Base-by-base conservation (phyloP, 1,140 invertebrate genomes). In the Drosophila auraria region DNA sequence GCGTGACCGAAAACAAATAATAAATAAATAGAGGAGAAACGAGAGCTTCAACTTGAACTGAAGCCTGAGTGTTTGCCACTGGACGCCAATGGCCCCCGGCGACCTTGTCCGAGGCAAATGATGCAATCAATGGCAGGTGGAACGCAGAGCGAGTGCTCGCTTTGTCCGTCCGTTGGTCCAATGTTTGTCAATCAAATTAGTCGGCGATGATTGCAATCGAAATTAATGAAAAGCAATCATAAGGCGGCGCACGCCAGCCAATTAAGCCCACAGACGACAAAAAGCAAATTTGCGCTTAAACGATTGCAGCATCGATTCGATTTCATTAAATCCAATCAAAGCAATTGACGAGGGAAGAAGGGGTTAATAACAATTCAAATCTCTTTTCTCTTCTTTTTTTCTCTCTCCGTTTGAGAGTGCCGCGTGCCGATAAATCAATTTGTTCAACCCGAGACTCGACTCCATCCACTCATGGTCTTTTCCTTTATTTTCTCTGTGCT, bases 391-490 rank as follows among this genome's bases (percentile, higher is more conserved):
- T 64, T 7, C 51, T 63, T 42, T 36, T n/a, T 15, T 50, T 27
- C 47, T 64, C 15, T 38, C 25, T 23, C 25, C 42, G 11, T 44
- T 58, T 59, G 59, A 63, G 44, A 57, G 68, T 64, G 83, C 79
- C 83, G 83, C 83, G 80, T 87, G 83, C 76, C 83, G 78, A 89
- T 89, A 87, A 87, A 87, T 89, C 84, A 87, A 89, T 87, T 87
- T 78, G 69, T 70, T 83, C 65, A 45, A 56, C 58, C 70, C 56
- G 33, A 2, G 25, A 51, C 6, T 8, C 45, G 6, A 5, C 49
- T 50, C 50, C n/a, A 53, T 6, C 20, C 33, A 38, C 14, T n/a
- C 54, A 25, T 56, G 25, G 12, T 53, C 40, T 44, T 58, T 62
- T 50, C 56, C 59, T 77, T 79, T 53, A 76, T 73, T 87, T 87